Evolutionary conservation across 2,888 invertebrate genomes (phyloP), one percentile per base, ranked within the genome.

Genomic region (Cryptophagus acutangulus): DNA sequence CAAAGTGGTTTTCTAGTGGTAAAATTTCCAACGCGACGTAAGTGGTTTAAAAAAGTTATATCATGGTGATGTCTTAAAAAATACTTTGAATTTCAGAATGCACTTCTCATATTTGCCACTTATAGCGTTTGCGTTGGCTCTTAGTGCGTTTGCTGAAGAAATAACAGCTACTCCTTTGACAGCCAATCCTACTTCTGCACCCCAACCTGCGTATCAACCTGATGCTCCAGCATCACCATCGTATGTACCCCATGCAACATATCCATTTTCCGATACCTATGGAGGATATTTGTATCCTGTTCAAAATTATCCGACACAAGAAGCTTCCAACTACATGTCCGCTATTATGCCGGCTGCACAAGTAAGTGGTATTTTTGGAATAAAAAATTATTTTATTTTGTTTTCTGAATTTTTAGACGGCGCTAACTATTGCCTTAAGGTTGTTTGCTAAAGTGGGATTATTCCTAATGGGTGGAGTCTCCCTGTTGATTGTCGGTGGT

Each of bases 401-500:
- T 40, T 52, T 38, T 48, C n/a, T n/a, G n/a, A n/a, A n/a, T 45
- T 59, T 60, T 20, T 55, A 68, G 67, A 57, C 58, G 17, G 58
- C 58, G 16, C 38, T 67, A 13, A 56, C 58, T 20, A 41, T 58
- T 5, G 52, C 55, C 2, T 38, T 68, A 29, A 56, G 53, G 37
- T 42, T 69, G 13, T 51, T 75, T 12, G 62, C 71, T n/a, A 71
- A 72, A 48, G 56, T 72, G 3, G 65, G 71, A 12, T 59, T 72
- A 10, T 67, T 71, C 15, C 46, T 74, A 1, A 29, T 73, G 3
- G 71, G 73, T 8, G 70, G 71, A 3, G 55, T 71, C 6, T 63
- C 59, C 6, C 59, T 76, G 3, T 54, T 78, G 2, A 40, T 76
- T 3, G 60, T 78, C 36, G 77, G 78, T 2, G 71, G 74, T n/a